Evolutionary conservation across 23 tunicate species (phyloP), one percentile per base, ranked within the genome.

Genomic region (Halocynthia aurantium): DNA sequence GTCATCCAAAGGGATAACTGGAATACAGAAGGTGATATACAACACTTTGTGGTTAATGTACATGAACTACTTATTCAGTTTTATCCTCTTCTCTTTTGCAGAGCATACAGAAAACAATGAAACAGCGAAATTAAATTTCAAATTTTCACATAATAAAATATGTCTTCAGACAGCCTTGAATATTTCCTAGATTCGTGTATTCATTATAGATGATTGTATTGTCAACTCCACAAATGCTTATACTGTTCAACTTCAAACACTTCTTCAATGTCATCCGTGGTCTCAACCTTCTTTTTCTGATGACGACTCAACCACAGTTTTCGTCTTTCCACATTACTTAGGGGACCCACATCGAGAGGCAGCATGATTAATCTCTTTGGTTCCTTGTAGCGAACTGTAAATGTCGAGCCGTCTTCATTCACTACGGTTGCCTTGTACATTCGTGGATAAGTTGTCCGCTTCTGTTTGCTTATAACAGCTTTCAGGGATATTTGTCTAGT

Each of bases 351-450:
- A 52, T 89, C 96, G 7, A 89, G 54, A 40, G 96, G 96, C 75
- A 89, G 22, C 84, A 84, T 76, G 22, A 89, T 74, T 50, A 89
- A 58, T 70, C 81, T 80, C 76, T 72, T 75, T 60, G 96, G 96
- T 68, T 70, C 67, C 13, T 53, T 31, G 44, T 21, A 69, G 7
- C 96, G 78, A 68, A 89, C 69, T 0, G 85, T 80, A 7, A 84
- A 18, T 8, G 89, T 89, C 0, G 88, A 84, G 6, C 96, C 96
- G 81, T 89, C 88, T 19, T 72, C 69, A 50, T 85, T 80, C 22
- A 61, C 82, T 19, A 89, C 12, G 13, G 22, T 69, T 40, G 96
- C 80, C 75, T 84, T 84, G 75, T 89, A 89, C 88, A 84, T 89
- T 50, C 96, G 76, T 44, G 96, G 96, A 69, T 75, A 89, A n/a